Evolutionary conservation across 2,888 invertebrate species (phyloP).

Genomic region (Drosophila siamana): DNA sequence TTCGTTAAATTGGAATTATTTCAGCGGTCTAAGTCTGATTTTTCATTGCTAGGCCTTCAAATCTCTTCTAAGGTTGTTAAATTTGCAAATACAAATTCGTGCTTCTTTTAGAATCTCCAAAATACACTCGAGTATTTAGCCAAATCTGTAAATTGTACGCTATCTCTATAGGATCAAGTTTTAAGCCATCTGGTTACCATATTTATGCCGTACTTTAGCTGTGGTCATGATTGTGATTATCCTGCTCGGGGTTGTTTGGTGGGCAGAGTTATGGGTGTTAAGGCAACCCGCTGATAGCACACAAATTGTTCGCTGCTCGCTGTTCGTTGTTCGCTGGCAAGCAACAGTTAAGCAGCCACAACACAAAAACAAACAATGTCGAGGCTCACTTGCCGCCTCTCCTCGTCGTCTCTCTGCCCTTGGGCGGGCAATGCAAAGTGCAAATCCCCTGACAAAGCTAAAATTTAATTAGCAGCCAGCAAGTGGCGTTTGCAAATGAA

Average conservation of each 20-base stretch:
- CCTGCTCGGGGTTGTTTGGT: neutral
- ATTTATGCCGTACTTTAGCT: neutral
- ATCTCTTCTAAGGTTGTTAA: too few species aligned
- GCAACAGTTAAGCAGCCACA: constrained; percentile 47
- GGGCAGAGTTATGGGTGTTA: neutral
- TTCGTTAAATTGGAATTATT: too few species aligned
- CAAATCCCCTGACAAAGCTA: constrained; percentile 78
- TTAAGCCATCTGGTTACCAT: neutral
- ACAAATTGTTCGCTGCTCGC: constrained; percentile 31
- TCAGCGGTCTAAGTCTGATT: too few species aligned
- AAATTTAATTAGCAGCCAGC: constrained; percentile 78
- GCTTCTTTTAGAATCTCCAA: neutral
- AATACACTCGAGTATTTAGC: neutral
- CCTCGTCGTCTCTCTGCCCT: neutral
- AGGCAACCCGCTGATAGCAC: constrained; percentile 23
- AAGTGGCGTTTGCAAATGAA: constrained; percentile 79
- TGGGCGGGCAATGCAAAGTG: constrained; percentile 38
- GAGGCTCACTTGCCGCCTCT: neutral
- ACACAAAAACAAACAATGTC: constrained; percentile 38
- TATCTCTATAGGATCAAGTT: neutral
- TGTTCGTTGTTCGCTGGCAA: constrained; percentile 6
- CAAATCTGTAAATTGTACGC: neutral
- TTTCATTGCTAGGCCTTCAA: too few species aligned
- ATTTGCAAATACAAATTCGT: too few species aligned
- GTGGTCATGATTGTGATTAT: neutral